A percentile compares a stretch with the other conserved stretches of the same genome.
phyloP scores from a whole-genome alignment of 2,888 invertebrate species.

The Eupithecia centaureata region DNA sequence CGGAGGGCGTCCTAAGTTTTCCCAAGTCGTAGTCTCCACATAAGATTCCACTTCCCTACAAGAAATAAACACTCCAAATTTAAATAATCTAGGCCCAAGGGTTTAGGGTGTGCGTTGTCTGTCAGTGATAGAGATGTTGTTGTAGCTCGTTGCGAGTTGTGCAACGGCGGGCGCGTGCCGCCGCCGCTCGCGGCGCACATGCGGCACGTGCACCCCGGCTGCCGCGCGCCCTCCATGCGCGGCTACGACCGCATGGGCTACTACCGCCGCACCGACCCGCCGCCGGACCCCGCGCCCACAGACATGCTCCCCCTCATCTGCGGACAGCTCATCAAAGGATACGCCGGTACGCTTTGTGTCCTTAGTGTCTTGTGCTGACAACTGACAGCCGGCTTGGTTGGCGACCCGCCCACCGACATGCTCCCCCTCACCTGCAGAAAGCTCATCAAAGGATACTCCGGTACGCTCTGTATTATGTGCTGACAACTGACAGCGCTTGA shows the following conservation, averaged over 20 bases:
- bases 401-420: too few species aligned
- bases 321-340: conserved; percentile 69
- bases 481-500: not conserved
- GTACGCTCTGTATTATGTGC: not conserved
- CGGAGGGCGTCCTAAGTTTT: too few species aligned
- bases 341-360: not conserved
- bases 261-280: conserved; percentile 87
- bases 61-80: too few species aligned
- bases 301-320: conserved; percentile 57
- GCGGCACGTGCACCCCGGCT: conserved; percentile 95
- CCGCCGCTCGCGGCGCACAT: conserved; percentile 96
- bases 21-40: too few species aligned
- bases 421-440: too few species aligned
- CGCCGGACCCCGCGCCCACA: conserved; percentile 49
- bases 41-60: too few species aligned
- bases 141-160: conserved; percentile 91
- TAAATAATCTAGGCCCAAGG: too few species aligned
- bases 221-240: conserved; percentile 92
- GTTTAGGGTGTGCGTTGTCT: too few species aligned
- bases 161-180: conserved; percentile 87
- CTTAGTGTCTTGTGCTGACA: not conserved
- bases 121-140: too few species aligned
- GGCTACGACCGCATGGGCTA: conserved; percentile 96
- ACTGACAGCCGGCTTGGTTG: too few species aligned
- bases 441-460: too few species aligned